These are phyloP conservation scores for Pollicipes pollicipes DNA, from an alignment of 1,140 invertebrate genomes.

Conservation along the genomic window DNA sequence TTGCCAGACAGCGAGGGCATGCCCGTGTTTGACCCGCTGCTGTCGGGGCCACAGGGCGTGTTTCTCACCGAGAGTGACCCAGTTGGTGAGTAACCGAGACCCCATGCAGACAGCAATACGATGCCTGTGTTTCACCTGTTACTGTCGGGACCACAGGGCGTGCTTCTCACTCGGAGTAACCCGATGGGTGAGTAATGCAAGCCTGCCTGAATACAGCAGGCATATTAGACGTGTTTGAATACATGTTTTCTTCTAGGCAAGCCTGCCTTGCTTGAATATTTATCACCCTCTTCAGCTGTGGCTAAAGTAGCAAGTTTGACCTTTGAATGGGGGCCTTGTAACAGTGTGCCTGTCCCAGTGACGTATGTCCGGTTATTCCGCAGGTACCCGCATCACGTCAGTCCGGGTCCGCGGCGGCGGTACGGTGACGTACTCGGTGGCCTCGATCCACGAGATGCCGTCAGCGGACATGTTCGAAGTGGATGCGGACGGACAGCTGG, in stretches of 20 bases:
- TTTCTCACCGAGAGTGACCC: conserved; percentile 17
- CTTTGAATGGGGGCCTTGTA: too few species aligned
- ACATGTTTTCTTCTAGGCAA: too few species aligned
- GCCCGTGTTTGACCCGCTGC: conserved; percentile 14
- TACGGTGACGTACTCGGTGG: conserved; percentile 27
- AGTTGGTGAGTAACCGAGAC: conserved; percentile 14
- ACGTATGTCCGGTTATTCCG: neutral
- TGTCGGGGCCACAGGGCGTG: conserved; percentile 5
- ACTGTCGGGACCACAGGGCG: too few species aligned
- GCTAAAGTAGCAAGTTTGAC: too few species aligned
- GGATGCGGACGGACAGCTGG: conserved; percentile 48
- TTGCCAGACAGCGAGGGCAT: conserved; percentile 11
- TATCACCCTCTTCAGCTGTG: too few species aligned
- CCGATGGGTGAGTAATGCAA: too few species aligned
- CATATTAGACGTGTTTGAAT: too few species aligned
- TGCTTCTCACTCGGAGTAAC: too few species aligned
- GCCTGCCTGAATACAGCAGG: too few species aligned
- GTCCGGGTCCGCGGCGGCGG: conserved; percentile 14
- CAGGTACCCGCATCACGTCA: conserved; percentile 18
- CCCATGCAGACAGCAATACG: too few species aligned
- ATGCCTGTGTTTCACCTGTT: too few species aligned
- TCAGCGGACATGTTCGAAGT: conserved; percentile 42
- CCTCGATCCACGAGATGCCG: conserved; percentile 40
- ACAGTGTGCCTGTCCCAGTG: neutral
- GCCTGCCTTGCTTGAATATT: too few species aligned